Evolutionary conservation across 2,888 invertebrate species (phyloP).

Genomic region (Tenthredo scrophulariae): DNA sequence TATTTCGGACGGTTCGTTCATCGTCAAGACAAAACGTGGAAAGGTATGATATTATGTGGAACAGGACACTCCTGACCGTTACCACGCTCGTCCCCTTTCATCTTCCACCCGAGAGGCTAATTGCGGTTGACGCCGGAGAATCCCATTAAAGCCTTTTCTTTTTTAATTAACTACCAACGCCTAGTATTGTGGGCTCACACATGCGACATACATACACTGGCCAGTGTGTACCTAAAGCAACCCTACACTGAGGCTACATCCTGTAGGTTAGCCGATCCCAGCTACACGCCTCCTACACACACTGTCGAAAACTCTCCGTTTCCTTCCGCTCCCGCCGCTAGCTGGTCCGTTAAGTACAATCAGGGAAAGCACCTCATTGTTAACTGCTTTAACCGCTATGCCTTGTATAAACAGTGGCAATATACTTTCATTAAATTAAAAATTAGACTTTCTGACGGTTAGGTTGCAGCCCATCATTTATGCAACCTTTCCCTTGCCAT

Average conservation of each 20-base stretch:
- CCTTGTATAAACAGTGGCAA: background rate
- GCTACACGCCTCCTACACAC: background rate
- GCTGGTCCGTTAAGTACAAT: conserved; percentile 30
- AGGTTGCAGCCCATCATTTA: background rate
- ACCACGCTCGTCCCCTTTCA: background rate
- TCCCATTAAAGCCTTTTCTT: conserved; percentile 47
- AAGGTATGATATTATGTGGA: background rate
- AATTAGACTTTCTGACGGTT: background rate
- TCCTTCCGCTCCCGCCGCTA: background rate
- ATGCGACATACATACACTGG: background rate
- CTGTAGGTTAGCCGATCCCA: conserved; percentile 23
- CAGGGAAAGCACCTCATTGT: conserved; percentile 20
- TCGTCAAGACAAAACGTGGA: background rate
- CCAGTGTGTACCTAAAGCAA: background rate
- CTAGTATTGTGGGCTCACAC: conserved; percentile 7
- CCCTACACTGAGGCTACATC: conserved; percentile 31
- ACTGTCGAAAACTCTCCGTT: background rate
- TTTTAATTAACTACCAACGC: conserved; percentile 44
- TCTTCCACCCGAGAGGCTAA: conserved; percentile 40
- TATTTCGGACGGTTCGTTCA: background rate
- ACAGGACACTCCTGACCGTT: conserved; percentile 32
- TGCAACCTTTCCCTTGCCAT: background rate
- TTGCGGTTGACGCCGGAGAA: conserved; percentile 42
- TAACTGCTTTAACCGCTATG: background rate
- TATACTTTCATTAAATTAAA: background rate